Evolutionary conservation across 2,888 invertebrate genomes (phyloP).

Genomic region (Troides aeacus): DNA sequence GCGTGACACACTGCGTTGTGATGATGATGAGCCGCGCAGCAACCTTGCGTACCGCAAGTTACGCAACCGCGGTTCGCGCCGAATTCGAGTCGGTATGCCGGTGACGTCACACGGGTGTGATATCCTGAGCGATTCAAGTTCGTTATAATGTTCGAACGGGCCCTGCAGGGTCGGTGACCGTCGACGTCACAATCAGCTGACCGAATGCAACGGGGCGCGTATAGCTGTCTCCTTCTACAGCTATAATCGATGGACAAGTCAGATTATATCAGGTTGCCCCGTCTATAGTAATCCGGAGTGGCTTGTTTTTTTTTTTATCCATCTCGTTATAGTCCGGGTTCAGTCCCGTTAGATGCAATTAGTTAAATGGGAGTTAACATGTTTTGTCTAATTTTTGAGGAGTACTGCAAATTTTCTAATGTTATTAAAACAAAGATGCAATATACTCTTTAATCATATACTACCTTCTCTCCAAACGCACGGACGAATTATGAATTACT

Average conservation of each 20-base stretch:
- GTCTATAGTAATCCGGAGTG: conserved; percentile 26
- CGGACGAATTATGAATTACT: not conserved
- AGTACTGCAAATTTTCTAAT: no score
- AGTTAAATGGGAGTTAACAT: conserved; percentile 5
- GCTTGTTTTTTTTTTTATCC: conserved; percentile 18
- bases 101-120: conserved; percentile 55
- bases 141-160: conserved; percentile 40
- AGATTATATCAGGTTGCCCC: conserved; percentile 26
- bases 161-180: conserved; percentile 57
- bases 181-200: conserved; percentile 75
- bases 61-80: conserved; percentile 26
- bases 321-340: conserved; percentile 14
- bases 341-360: conserved; percentile 13
- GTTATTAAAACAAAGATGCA: no score
- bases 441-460: no score
- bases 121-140: conserved; percentile 37
- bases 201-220: conserved; percentile 46
- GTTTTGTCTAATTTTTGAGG: not conserved
- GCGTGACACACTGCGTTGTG: conserved; percentile 5
- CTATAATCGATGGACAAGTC: conserved; percentile 28
- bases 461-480: not conserved
- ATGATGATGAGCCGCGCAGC: conserved; percentile 23
- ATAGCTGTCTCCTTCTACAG: conserved; percentile 33
- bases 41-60: conserved; percentile 29
- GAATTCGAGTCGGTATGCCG: conserved; percentile 30